Evolutionary conservation across 2,888 invertebrate genomes (phyloP).

Genomic region (Euphydryas editha): DNA sequence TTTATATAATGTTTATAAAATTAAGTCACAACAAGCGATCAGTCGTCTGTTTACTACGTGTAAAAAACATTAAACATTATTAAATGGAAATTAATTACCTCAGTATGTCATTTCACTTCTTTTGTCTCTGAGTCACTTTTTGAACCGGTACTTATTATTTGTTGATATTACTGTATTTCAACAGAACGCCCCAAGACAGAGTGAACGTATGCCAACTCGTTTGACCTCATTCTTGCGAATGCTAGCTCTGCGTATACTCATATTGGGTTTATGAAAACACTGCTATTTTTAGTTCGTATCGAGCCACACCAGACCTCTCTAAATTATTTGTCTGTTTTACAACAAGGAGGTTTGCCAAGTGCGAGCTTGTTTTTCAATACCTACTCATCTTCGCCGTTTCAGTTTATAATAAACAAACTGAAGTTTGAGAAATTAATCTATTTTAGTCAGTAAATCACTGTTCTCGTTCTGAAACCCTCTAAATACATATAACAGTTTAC

Average conservation of each 20-base stretch:
- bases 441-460: slow-evolving; percentile 10
- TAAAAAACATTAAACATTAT: slow-evolving; percentile 18
- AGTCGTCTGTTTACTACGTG: slow-evolving; percentile 24
- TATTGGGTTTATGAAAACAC: slow-evolving; percentile 79
- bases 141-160: slow-evolving; percentile 54
- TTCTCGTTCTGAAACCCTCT: background rate
- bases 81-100: slow-evolving; percentile 13
- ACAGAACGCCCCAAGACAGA: slow-evolving; percentile 51
- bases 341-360: slow-evolving; percentile 71
- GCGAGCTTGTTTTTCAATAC: slow-evolving; percentile 63
- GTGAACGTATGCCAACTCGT: slow-evolving; percentile 74
- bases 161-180: slow-evolving; percentile 64
- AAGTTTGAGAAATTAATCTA: slow-evolving; percentile 34
- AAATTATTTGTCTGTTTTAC: slow-evolving; percentile 74
- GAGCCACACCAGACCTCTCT: slow-evolving; percentile 63
- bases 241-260: slow-evolving; percentile 77
- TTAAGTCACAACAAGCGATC: slow-evolving; percentile 11
- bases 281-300: slow-evolving; percentile 73
- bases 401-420: slow-evolving; percentile 63
- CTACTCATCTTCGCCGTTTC: slow-evolving; percentile 47
- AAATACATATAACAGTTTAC: background rate
- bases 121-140: slow-evolving; percentile 42
- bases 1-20: no score
- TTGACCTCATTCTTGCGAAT: slow-evolving; percentile 76
- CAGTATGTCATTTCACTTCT: slow-evolving; percentile 33